phyloP scores from a whole-genome alignment of 2,113 vertebrate genomes.

The Ornithorhynchus anatinus region DNA sequence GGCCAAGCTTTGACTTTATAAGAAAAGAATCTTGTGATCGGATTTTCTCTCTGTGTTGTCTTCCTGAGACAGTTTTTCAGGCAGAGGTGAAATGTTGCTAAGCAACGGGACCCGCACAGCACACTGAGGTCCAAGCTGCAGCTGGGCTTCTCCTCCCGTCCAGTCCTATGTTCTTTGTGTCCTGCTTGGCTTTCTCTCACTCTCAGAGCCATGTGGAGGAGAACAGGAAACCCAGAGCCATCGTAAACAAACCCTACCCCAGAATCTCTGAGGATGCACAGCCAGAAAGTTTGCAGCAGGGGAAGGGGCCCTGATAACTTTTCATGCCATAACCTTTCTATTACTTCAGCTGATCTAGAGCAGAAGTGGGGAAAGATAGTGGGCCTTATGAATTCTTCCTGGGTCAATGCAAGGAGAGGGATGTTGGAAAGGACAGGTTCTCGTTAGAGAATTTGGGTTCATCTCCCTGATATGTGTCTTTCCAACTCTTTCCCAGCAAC shows the following conservation, averaged over 20 bases:
- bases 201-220: not conserved
- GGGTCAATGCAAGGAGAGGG: too few relatives aligned
- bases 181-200: not conserved
- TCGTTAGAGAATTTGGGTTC: too few relatives aligned
- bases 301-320: not conserved
- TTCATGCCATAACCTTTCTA: too few relatives aligned
- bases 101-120: conserved; percentile 6
- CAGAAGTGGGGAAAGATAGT: too few relatives aligned
- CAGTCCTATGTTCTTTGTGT: not conserved
- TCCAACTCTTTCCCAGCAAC: too few relatives aligned
- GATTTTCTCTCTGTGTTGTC: not conserved
- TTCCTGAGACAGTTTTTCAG: not conserved
- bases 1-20: not conserved
- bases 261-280: conserved; percentile 38
- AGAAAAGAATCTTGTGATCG: conserved; percentile 12
- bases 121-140: conserved; percentile 15
- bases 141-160: conserved; percentile 8
- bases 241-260: too few relatives aligned
- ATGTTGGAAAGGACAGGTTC: too few relatives aligned
- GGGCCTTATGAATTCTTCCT: too few relatives aligned
- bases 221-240: conserved; percentile 34
- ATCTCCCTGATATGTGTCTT: too few relatives aligned
- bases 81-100: conserved; percentile 30
- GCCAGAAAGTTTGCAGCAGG: conserved; percentile 6
- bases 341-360: too few relatives aligned